Evolutionary conservation across 2,888 invertebrate genomes (phyloP).

Genomic region (Melitaea athalia): DNA sequence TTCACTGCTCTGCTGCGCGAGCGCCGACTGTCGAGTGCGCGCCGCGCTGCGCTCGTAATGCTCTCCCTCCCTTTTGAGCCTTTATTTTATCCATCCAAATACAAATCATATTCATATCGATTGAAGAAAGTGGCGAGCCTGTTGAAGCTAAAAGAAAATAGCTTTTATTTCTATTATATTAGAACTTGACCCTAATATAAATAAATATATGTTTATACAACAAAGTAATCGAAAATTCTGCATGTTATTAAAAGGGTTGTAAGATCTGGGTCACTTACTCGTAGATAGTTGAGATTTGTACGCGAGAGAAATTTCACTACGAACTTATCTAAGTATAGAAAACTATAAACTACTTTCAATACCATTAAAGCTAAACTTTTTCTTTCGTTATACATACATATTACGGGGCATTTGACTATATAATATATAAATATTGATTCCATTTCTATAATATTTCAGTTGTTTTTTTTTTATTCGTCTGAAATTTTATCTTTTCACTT

Average conservation of each 20-base stretch:
- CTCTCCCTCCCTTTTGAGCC: not conserved
- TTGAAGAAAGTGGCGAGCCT: not conserved
- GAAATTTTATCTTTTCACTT: too few species aligned
- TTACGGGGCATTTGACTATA: not conserved
- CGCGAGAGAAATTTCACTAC: slow-evolving; percentile 29
- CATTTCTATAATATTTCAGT: too few species aligned
- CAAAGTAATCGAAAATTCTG: not conserved
- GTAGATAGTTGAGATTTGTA: slow-evolving; percentile 25
- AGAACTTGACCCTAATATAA: too few species aligned
- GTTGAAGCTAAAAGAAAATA: not conserved
- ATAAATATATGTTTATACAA: not conserved
- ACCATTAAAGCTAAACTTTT: slow-evolving; percentile 33
- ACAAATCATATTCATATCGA: too few species aligned
- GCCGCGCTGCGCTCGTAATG: not conserved
- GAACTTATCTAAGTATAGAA: slow-evolving; percentile 33
- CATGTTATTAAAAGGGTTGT: slow-evolving; percentile 9
- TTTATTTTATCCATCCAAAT: not conserved
- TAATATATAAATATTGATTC: too few species aligned
- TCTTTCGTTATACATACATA: slow-evolving; percentile 24
- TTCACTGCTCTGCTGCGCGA: slow-evolving; percentile 68
- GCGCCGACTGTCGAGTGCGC: slow-evolving; percentile 19
- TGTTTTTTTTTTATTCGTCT: too few species aligned
- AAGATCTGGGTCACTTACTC: slow-evolving; percentile 19
- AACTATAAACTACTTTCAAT: slow-evolving; percentile 41
- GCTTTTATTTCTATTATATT: too few species aligned